Percentiles rank a stretch among this genome's conserved stretches.
Evolutionary conservation across 2,797 vertebrate species (phyloP).

Genomic region (Mareca penelope): DNA sequence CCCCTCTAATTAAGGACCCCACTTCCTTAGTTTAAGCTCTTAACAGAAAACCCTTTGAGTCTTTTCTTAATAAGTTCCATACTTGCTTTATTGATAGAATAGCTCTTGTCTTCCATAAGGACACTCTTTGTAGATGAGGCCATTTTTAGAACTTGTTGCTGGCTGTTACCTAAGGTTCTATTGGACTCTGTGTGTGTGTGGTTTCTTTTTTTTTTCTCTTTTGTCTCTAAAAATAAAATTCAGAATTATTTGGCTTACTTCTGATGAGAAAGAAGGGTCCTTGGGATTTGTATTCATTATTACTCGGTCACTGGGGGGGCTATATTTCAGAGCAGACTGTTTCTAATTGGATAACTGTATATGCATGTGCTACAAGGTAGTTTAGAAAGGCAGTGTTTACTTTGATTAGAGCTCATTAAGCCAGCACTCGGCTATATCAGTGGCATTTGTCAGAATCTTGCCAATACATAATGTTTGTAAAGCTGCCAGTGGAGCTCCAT

Average conservation of each 20-base stretch:
- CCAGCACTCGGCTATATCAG: not conserved
- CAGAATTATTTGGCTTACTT: not conserved
- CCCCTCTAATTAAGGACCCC: not conserved
- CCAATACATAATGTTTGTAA: not conserved
- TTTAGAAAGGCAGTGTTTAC: not conserved
- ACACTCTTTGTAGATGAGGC: not conserved
- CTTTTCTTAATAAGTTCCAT: not conserved
- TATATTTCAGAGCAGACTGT: not conserved
- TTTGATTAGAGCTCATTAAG: not conserved
- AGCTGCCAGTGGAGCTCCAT: not conserved
- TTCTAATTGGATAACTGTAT: not conserved
- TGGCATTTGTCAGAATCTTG: not conserved
- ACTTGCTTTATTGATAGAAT: not conserved
- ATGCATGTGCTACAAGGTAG: not conserved
- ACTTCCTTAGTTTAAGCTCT: not conserved
- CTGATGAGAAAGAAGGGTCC: not conserved
- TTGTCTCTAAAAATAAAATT: not conserved
- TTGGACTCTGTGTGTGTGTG: not conserved
- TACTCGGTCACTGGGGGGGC: not conserved
- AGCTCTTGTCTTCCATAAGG: not conserved
- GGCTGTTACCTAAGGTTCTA: not conserved
- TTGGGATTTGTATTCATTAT: not conserved
- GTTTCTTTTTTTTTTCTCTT: not conserved
- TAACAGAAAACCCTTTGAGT: not conserved
- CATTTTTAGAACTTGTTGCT: not conserved